Evolutionary conservation across 2,797 vertebrate species (phyloP).

Genomic region (Parauchenoglanis punctatus): DNA sequence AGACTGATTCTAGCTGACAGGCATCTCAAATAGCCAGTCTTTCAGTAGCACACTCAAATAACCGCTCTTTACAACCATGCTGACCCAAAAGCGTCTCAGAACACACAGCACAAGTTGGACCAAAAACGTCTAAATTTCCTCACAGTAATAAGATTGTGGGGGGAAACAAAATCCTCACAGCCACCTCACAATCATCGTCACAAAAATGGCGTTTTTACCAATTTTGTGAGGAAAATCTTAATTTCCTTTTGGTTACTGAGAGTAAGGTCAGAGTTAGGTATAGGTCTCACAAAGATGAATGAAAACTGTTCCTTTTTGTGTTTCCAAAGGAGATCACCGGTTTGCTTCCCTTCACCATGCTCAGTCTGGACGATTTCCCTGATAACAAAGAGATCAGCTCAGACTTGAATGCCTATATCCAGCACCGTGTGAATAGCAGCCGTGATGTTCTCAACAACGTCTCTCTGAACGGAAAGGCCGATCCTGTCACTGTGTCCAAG

Average conservation of each 20-base stretch:
- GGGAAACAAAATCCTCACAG: not conserved
- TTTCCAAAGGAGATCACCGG: conserved; percentile 83
- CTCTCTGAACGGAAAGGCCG: conserved; percentile 91
- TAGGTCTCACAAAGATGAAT: not conserved
- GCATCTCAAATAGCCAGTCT: not conserved
- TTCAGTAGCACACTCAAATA: not conserved
- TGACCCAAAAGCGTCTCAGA: not conserved
- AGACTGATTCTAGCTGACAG: not conserved
- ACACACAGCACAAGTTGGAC: not conserved
- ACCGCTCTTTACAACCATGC: not conserved
- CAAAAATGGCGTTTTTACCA: not conserved
- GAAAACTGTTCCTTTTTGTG: not conserved
- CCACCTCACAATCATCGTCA: not conserved
- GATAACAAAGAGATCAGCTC: conserved; percentile 87
- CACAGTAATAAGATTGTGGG: not conserved
- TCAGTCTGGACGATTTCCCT: conserved; percentile 89
- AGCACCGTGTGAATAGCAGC: conserved; percentile 88
- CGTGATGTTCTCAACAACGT: conserved; percentile 94
- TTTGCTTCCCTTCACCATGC: conserved; percentile 82
- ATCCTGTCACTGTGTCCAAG: conserved; percentile 84
- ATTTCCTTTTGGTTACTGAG: not conserved
- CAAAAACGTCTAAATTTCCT: not conserved
- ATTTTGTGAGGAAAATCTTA: not conserved
- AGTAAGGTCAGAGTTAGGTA: not conserved
- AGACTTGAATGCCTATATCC: conserved; percentile 92